Conservation (phyloP, 2,797 vertebrate species). For the Capromys pilorides region DNA sequence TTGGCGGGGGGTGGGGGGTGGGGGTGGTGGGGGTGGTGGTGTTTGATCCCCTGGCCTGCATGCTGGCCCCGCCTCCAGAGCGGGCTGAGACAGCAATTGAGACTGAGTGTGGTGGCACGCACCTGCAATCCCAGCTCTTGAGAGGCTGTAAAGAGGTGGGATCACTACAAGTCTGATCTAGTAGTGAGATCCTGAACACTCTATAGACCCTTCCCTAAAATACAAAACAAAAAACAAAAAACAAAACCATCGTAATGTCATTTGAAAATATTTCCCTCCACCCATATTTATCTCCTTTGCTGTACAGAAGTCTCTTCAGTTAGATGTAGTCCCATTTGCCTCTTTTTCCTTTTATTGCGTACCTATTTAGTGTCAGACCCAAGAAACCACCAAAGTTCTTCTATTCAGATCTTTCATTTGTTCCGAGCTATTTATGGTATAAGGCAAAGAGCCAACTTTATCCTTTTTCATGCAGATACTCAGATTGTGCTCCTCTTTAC, state of each 20-base stretch:
- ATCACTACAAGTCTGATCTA: too few species aligned
- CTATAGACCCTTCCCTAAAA: too few species aligned
- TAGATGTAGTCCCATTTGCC: background rate
- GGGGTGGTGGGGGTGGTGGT: too few species aligned
- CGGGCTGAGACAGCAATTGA: too few species aligned
- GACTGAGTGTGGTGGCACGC: too few species aligned
- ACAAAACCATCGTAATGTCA: background rate
- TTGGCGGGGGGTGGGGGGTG: too few species aligned
- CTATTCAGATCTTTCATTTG: background rate
- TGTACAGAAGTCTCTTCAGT: background rate
- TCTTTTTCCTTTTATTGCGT: background rate
- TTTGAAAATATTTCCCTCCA: background rate
- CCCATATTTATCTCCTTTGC: background rate
- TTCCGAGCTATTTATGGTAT: background rate
- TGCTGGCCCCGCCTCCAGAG: too few species aligned
- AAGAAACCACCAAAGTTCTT: background rate
- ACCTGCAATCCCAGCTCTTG: too few species aligned
- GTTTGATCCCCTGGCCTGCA: too few species aligned
- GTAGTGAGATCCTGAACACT: too few species aligned
- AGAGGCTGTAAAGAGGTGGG: too few species aligned
- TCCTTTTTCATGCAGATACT: background rate
- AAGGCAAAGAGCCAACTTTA: background rate
- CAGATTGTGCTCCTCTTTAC: background rate
- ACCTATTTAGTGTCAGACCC: background rate
- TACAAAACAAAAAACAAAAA: too few species aligned